These are phyloP conservation scores for Noctua comes DNA, from an alignment of 2,888 invertebrate genomes.

Conservation along the genomic window DNA sequence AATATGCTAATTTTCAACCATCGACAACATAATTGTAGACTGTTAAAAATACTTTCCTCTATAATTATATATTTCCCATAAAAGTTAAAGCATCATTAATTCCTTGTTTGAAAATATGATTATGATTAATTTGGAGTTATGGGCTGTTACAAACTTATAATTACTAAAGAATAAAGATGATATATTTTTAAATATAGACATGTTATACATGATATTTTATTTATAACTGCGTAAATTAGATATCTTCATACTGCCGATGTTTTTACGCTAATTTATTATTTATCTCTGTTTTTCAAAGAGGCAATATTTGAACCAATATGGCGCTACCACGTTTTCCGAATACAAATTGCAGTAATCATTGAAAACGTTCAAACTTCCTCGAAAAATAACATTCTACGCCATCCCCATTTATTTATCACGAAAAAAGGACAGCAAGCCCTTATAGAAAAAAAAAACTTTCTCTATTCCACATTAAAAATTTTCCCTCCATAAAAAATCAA, in stretches of 20 bases:
- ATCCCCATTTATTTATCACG: not conserved
- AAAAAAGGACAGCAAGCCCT: not conserved
- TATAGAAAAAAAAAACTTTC: not conserved
- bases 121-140: constrained; percentile 11
- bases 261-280: not conserved
- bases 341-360: not conserved
- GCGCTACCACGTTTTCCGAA: not conserved
- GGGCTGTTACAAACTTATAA: not conserved
- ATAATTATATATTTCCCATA: constrained; percentile 29
- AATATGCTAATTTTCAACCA: constrained; percentile 34
- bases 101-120: not conserved
- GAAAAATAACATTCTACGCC: not conserved
- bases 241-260: not conserved
- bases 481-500: constrained; percentile 29
- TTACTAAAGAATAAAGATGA: constrained; percentile 12
- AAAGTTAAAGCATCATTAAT: constrained; percentile 4
- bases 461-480: constrained; percentile 15
- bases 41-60: constrained; percentile 22
- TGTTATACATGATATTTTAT: not conserved
- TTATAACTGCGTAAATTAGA: not conserved
- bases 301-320: not conserved
- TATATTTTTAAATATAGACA: not conserved
- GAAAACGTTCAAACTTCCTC: not conserved
- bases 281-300: not conserved
- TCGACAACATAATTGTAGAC: constrained; percentile 34